These are phyloP conservation scores for Clinocottus analis DNA, from an alignment of 2,113 vertebrate species.

Conservation along the genomic window DNA sequence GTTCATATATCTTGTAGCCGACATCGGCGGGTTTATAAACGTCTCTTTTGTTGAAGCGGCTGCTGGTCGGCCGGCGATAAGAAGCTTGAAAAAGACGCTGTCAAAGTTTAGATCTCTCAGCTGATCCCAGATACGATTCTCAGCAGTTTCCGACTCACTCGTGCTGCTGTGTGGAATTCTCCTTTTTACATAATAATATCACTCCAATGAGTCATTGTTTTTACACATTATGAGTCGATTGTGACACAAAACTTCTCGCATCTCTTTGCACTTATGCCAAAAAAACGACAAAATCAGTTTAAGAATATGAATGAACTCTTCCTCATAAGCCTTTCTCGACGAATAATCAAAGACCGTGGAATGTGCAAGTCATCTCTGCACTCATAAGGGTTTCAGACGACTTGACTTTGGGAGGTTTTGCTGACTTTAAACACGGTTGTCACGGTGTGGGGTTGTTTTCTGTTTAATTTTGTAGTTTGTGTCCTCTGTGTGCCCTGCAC, in stretches of 20 bases:
- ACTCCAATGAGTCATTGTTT: not conserved
- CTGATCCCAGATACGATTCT: constrained; percentile 21
- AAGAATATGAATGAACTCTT: not conserved
- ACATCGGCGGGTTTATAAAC: constrained; percentile 34
- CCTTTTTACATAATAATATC: not conserved
- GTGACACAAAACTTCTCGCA: not conserved
- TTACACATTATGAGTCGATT: not conserved
- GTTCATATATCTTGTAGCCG: not conserved
- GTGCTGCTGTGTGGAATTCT: not conserved
- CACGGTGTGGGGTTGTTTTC: too few relatives aligned
- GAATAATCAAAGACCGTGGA: not conserved
- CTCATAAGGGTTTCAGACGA: not conserved
- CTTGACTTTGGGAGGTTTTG: too few relatives aligned
- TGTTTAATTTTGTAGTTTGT: too few relatives aligned
- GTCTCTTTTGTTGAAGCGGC: constrained; percentile 15
- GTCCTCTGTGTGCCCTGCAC: too few relatives aligned
- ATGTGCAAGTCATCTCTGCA: not conserved
- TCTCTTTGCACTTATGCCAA: not conserved
- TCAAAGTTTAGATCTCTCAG: not conserved
- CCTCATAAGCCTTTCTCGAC: not conserved
- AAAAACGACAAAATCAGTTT: not conserved
- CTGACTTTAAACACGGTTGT: too few relatives aligned
- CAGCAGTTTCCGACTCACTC: not conserved
- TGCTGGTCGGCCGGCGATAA: constrained; percentile 24
- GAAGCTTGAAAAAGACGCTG: not conserved